Conservation (phyloP, 2,113 vertebrate genomes). For the Psammodynastes pulverulentus region DNA sequence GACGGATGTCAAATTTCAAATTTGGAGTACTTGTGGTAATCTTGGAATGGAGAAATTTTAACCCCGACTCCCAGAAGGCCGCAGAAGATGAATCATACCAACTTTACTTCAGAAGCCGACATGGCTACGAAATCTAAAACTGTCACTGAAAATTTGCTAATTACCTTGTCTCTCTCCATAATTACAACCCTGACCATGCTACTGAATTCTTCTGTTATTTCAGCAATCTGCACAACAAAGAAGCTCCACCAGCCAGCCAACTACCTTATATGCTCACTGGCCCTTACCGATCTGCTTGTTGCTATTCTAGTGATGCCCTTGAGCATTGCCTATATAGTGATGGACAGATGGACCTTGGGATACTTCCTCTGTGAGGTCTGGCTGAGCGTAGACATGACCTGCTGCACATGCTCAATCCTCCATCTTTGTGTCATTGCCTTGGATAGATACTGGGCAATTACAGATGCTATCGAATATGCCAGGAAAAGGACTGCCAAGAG, state of each 20-base stretch:
- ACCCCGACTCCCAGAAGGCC: conserved; percentile 21
- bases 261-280: conserved; percentile 89
- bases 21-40: neutral
- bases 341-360: conserved; percentile 80
- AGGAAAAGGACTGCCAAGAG: conserved; percentile 79
- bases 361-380: conserved; percentile 84
- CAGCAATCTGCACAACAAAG: conserved; percentile 83
- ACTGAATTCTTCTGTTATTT: conserved; percentile 81
- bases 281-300: conserved; percentile 86
- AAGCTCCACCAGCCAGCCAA: conserved; percentile 89
- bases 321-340: conserved; percentile 85
- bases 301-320: conserved; percentile 86
- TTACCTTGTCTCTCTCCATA: conserved; percentile 74
- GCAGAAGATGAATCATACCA: conserved; percentile 77
- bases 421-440: conserved; percentile 88
- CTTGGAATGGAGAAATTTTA: conserved; percentile 39
- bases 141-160: conserved; percentile 74
- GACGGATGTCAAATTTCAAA: neutral
- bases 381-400: conserved; percentile 89
- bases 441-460: conserved; percentile 92
- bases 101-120: conserved; percentile 71
- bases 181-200: conserved; percentile 79
- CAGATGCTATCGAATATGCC: conserved; percentile 82
- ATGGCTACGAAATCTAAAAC: conserved; percentile 63
- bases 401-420: conserved; percentile 89